phyloP scores from a whole-genome alignment of 2,888 invertebrate species.

The Gastrophysa polygoni region DNA sequence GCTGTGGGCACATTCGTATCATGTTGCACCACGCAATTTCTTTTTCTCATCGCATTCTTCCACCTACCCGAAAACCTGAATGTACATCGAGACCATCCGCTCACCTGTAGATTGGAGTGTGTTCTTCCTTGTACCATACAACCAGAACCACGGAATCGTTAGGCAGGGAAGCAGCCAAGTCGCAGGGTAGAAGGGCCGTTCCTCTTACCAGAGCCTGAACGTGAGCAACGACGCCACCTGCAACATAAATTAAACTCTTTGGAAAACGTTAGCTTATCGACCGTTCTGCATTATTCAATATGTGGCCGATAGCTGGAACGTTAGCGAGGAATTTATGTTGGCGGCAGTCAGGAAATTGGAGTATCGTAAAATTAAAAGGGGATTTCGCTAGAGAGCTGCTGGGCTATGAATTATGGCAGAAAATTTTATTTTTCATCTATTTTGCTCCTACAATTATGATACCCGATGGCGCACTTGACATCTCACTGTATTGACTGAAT shows the following conservation, averaged over 20 bases:
- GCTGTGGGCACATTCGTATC: too few relatives aligned
- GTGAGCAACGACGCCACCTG: conserved; percentile 57
- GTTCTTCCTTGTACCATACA: conserved; percentile 90
- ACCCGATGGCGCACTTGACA: too few relatives aligned
- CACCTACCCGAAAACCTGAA: too few relatives aligned
- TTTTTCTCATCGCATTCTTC: too few relatives aligned
- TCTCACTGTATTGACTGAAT: too few relatives aligned
- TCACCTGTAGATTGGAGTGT: conserved; percentile 87
- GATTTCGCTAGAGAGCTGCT: too few relatives aligned
- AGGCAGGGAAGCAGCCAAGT: conserved; percentile 76
- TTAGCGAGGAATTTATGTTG: conserved; percentile 23
- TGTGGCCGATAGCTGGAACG: conserved; percentile 23
- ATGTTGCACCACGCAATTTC: too few relatives aligned
- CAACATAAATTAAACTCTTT: conserved; percentile 45
- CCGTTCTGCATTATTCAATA: conserved; percentile 31
- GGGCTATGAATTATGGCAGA: neutral
- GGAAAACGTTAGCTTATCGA: conserved; percentile 26
- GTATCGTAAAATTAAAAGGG: conserved; percentile 21
- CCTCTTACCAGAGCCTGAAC: conserved; percentile 78
- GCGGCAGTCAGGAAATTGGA: conserved; percentile 25
- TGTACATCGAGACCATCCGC: too few relatives aligned
- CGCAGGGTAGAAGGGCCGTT: conserved; percentile 83
- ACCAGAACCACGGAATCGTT: conserved; percentile 84
- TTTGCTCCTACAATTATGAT: too few relatives aligned
- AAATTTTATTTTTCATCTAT: too few relatives aligned